Percentiles rank a stretch among this genome's conserved stretches.
phyloP scores from a whole-genome alignment of 2,113 vertebrate genomes.

The Burhinus bistriatus region DNA sequence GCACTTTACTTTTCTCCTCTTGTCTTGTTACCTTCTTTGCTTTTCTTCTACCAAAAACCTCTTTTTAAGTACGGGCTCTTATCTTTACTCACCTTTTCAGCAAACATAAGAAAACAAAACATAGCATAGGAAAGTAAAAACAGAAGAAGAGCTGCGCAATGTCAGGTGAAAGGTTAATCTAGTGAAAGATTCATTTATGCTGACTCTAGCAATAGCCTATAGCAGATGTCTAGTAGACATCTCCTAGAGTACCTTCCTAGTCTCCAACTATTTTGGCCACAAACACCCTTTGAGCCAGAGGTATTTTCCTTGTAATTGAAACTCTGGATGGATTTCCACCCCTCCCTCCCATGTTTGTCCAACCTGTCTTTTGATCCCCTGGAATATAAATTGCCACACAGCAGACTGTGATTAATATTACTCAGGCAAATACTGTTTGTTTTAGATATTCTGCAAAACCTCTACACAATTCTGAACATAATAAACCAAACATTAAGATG shows the following conservation, averaged over 20 bases:
- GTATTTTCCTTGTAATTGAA: background rate
- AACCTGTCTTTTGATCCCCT: background rate
- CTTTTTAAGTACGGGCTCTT: background rate
- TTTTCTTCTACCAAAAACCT: background rate
- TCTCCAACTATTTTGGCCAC: background rate
- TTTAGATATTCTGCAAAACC: background rate
- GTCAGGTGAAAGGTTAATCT: background rate
- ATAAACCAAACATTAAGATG: background rate
- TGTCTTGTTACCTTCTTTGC: background rate
- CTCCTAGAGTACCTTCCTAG: background rate
- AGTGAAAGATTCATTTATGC: background rate
- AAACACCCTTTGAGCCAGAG: background rate
- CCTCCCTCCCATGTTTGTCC: background rate
- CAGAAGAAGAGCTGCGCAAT: background rate
- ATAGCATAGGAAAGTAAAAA: background rate
- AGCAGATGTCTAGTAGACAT: background rate
- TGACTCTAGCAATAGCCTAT: background rate
- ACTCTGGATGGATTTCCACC: background rate
- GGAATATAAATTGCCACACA: background rate
- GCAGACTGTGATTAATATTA: background rate
- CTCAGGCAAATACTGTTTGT: background rate
- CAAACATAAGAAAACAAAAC: too few species aligned
- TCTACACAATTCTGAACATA: background rate
- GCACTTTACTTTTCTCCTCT: background rate
- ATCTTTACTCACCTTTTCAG: background rate